Evolutionary conservation across 2,888 invertebrate genomes (phyloP).

Genomic region (Tenthredo mesomela): DNA sequence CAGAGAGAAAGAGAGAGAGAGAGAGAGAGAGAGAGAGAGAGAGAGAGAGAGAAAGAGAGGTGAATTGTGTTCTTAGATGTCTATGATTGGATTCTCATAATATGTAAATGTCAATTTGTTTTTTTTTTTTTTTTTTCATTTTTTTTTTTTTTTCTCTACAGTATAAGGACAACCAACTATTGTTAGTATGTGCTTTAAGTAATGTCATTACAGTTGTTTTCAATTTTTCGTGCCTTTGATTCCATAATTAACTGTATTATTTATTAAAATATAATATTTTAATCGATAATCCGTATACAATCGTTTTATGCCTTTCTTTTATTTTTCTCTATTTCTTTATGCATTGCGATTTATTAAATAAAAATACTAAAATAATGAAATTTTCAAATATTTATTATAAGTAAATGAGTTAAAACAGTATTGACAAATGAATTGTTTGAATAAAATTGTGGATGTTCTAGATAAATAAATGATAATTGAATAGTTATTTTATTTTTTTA

Average conservation of each 20-base stretch:
- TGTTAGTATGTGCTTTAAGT: slow-evolving; percentile 68
- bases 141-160: slow-evolving; percentile 17
- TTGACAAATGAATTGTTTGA: slow-evolving; percentile 64
- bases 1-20: slow-evolving; percentile 77
- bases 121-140: not conserved
- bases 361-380: not conserved
- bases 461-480: slow-evolving; percentile 72
- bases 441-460: slow-evolving; percentile 74
- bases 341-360: not conserved
- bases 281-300: slow-evolving; percentile 55
- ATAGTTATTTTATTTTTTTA: not conserved
- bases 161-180: slow-evolving; percentile 66
- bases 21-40: not conserved
- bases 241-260: slow-evolving; percentile 72
- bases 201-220: slow-evolving; percentile 60
- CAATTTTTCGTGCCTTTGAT: slow-evolving; percentile 74
- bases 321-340: slow-evolving; percentile 56
- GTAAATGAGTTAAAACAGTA: slow-evolving; percentile 63
- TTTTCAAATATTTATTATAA: too few relatives aligned
- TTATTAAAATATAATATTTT: slow-evolving; percentile 67
- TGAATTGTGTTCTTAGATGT: slow-evolving; percentile 7
- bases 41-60: not conserved
- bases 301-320: slow-evolving; percentile 54
- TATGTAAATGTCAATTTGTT: slow-evolving; percentile 35
- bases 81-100: slow-evolving; percentile 3